Evolutionary conservation across 2,113 vertebrate genomes (phyloP).

Genomic region (Xiphorhynchus elegans): DNA sequence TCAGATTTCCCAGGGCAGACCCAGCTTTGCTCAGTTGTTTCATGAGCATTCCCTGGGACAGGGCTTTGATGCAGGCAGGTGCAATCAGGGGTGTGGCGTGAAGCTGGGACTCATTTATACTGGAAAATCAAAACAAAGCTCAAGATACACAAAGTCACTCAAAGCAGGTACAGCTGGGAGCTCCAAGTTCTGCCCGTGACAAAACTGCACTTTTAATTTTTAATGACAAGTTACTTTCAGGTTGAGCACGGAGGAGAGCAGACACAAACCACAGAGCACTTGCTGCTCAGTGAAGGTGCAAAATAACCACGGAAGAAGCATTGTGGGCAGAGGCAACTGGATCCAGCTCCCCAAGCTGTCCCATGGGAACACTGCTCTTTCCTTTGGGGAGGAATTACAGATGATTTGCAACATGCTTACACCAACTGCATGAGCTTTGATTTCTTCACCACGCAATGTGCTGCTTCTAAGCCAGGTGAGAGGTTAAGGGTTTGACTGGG

Average conservation of each 20-base stretch:
- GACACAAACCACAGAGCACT: neutral
- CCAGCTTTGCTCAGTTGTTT: neutral
- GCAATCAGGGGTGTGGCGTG: neutral
- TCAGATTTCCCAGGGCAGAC: neutral
- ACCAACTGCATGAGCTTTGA: neutral
- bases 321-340: rapidly evolving
- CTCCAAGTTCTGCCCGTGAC: neutral
- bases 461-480: neutral
- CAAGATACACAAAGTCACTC: neutral
- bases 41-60: neutral
- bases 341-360: neutral
- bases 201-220: neutral
- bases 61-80: neutral
- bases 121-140: neutral
- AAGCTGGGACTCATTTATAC: neutral
- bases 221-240: neutral
- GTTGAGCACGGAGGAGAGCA: neutral
- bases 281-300: neutral
- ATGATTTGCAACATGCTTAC: neutral
- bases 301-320: neutral
- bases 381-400: neutral
- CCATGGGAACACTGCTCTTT: neutral
- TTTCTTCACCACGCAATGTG: neutral
- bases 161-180: neutral
- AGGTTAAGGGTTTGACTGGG: neutral